phyloP scores from a whole-genome alignment of 1,140 invertebrate species.

The Lordiphosa stackelbergi region DNA sequence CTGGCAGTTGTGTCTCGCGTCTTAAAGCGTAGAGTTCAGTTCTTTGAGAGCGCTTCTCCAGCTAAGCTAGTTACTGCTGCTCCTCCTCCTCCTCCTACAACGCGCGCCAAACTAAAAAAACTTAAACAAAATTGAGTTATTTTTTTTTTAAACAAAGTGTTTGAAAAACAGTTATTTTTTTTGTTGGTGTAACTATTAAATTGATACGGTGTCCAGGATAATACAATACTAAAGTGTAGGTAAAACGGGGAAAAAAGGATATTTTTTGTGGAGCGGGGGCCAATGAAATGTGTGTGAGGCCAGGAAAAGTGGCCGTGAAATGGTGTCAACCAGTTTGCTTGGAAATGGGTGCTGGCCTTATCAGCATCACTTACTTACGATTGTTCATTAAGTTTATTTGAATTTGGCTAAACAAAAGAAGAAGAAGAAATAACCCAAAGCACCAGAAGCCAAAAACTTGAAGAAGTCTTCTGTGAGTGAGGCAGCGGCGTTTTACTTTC shows the following conservation, averaged over 20 bases:
- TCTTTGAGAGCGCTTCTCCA: constrained; percentile 19
- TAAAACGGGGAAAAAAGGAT: constrained; percentile 8
- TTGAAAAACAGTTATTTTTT: constrained; percentile 20
- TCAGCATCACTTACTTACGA: not conserved
- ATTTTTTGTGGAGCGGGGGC: not conserved
- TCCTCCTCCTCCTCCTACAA: constrained; percentile 1
- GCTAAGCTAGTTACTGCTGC: not conserved
- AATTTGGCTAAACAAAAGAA: constrained; percentile 54
- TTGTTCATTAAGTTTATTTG: constrained; percentile 45
- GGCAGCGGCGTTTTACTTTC: constrained; percentile 55
- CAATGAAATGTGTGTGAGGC: not conserved
- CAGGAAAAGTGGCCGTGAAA: constrained; percentile 65
- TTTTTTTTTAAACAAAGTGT: constrained; percentile 23
- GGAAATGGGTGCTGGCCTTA: constrained; percentile 4
- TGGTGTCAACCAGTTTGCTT: constrained; percentile 70
- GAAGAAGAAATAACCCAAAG: not conserved
- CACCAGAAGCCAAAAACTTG: constrained; percentile 6
- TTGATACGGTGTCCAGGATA: constrained; percentile 20
- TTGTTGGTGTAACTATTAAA: constrained; percentile 5
- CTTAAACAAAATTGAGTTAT: constrained; percentile 3
- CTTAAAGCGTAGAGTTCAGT: constrained; percentile 56
- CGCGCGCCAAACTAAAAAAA: constrained; percentile 35
- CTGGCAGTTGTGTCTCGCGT: constrained; percentile 67
- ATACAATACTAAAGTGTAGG: constrained; percentile 28
- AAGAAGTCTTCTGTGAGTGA: constrained; percentile 8